These are phyloP conservation scores for Virgularia gustaviana DNA, from an alignment of 92 coral and sea anemone genomes.

Conservation along the genomic window DNA sequence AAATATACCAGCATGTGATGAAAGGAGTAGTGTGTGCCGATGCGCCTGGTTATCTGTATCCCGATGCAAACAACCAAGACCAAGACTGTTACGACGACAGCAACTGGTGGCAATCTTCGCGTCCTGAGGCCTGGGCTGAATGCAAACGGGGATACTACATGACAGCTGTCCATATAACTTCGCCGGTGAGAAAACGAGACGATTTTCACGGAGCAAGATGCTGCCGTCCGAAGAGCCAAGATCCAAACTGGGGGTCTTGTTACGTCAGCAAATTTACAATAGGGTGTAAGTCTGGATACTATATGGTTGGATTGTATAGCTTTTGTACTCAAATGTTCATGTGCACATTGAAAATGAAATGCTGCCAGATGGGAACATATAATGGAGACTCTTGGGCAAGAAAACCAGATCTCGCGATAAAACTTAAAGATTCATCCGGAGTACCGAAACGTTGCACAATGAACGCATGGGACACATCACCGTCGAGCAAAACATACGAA, in stretches of 20 bases:
- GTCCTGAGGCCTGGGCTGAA: neutral
- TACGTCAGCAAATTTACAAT: neutral
- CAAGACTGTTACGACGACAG: slow-evolving; percentile 8
- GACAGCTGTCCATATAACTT: neutral
- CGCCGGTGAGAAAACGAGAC: neutral
- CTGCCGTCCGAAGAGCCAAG: slow-evolving; percentile 6
- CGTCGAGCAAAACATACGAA: neutral
- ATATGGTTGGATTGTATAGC: slow-evolving; percentile 4
- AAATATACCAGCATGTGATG: neutral
- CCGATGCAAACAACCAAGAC: neutral
- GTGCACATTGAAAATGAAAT: neutral
- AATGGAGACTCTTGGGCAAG: neutral
- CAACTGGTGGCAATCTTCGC: neutral
- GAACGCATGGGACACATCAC: neutral
- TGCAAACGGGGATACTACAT: slow-evolving; percentile 11
- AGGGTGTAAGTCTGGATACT: neutral
- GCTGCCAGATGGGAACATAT: slow-evolving; percentile 16
- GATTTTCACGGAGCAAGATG: neutral
- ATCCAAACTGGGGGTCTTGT: neutral
- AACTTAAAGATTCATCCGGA: neutral
- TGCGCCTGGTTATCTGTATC: slow-evolving; percentile 8
- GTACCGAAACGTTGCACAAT: neutral
- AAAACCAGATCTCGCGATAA: neutral
- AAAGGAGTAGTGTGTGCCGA: neutral
- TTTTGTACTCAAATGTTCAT: neutral